Base-by-base conservation (phyloP, 2,797 vertebrate genomes). In the Ispidina picta region DNA sequence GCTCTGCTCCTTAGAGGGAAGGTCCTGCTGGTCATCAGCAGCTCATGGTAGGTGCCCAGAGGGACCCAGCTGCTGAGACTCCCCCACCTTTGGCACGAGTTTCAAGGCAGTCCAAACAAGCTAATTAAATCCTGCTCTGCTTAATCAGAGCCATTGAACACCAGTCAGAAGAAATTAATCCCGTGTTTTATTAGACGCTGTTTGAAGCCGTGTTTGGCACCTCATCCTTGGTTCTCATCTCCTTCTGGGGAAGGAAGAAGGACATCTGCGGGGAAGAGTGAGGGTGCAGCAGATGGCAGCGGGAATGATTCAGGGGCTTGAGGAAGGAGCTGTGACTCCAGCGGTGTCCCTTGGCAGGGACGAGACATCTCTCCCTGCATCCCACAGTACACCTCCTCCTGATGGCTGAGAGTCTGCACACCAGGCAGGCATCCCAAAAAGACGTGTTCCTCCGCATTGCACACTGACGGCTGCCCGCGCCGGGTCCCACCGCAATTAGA, bases 81-180 rank as follows among this genome's bases (percentile, higher is more conserved):
- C 81, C 73, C 52, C 77, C 72, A 91, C 65, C 81, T 85, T 92
- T 93, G 93, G 95, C 86, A 73, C 0, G 0, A 77, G 60, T 82
- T 88, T 78, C 1, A 9, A 92, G 86, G 81, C 81, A 86, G 91
- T 84, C 93, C 88, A 95, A 94, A 94, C 73, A 65, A 88, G 89
- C 92, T 94, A 95, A 96, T 96, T 96, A 96, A 90, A 95, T 92
- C 87, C 88, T 86, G 91, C 88, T 73, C 91, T 83, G 78, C 75
- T 80, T 96, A 93, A 92, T 92, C 93, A 88, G 89, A 96, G 87
- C 82, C 89, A 95, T 81, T 85, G 93, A 94, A 92, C 89, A 94
- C 51, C 73, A 92, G 93, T 94, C 94, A 95, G 89, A 91, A 96
- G 77, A 95, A 95, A 95, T 94, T 88, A 96, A 93, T 95, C 92